phyloP scores from a whole-genome alignment of 2,797 vertebrate genomes.

The Acanthurus lineatus region DNA sequence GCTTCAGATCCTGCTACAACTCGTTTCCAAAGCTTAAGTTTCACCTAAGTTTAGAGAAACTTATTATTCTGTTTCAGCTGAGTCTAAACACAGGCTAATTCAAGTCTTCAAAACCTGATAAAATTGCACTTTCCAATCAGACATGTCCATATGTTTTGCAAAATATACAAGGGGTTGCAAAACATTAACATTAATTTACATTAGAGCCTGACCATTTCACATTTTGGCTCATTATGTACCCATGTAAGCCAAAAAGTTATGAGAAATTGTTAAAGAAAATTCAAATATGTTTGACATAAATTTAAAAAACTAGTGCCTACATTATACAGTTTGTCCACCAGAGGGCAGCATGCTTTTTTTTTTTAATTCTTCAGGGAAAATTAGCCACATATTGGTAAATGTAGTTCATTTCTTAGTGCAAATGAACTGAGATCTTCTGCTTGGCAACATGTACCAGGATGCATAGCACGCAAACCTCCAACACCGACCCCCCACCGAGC shows the following conservation, averaged over 20 bases:
- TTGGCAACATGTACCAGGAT: too few species aligned
- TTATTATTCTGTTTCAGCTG: background rate
- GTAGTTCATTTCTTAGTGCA: too few species aligned
- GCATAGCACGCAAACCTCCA: too few species aligned
- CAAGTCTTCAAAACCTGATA: background rate
- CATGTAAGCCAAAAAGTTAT: background rate
- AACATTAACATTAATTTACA: background rate
- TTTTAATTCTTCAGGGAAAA: background rate
- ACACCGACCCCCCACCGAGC: too few species aligned
- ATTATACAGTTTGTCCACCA: conserved; percentile 9
- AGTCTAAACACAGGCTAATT: background rate
- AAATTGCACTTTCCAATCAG: too few species aligned
- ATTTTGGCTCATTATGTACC: background rate
- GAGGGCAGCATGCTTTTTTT: conserved; percentile 5
- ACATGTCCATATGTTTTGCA: background rate
- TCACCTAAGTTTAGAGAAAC: background rate
- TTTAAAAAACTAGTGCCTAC: background rate
- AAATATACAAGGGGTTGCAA: background rate
- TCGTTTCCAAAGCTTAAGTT: background rate
- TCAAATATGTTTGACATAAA: background rate
- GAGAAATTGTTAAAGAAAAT: background rate
- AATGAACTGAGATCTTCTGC: too few species aligned
- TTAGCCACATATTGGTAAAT: too few species aligned
- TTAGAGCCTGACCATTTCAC: background rate
- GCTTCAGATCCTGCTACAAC: background rate